Percentiles rank a stretch among this genome's conserved stretches.
Conservation (phyloP, 2,888 invertebrate species). For the Caenorhabditis imperialis region DNA sequence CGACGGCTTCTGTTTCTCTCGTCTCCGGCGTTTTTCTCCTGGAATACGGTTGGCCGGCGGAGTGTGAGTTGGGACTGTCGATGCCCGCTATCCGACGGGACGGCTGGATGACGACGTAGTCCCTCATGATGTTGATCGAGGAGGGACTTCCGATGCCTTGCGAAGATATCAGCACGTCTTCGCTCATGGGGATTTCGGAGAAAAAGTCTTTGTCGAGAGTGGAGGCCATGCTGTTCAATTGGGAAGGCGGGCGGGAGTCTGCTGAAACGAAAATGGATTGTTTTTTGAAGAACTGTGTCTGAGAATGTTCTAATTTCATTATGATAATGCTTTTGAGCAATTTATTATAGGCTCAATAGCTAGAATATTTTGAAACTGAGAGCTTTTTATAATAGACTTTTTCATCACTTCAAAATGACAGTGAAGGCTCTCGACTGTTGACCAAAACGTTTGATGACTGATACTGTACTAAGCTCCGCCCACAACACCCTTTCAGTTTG, state of each 20-base stretch:
- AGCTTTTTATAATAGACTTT: too few species aligned
- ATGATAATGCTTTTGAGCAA: too few species aligned
- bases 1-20: conserved; percentile 33
- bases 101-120: conserved; percentile 39
- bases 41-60: conserved; percentile 7
- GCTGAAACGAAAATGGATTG: neutral
- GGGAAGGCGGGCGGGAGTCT: conserved; percentile 31
- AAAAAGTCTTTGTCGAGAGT: conserved; percentile 32
- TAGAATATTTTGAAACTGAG: too few species aligned
- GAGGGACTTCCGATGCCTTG: conserved; percentile 11
- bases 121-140: conserved; percentile 13
- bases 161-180: conserved; percentile 17
- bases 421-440: too few species aligned
- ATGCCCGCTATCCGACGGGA: neutral
- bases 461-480: too few species aligned
- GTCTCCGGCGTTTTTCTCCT: conserved; percentile 11
- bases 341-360: too few species aligned
- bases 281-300: neutral
- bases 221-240: conserved; percentile 17
- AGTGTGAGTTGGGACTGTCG: neutral
- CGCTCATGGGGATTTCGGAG: conserved; percentile 6
- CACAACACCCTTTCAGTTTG: too few species aligned
- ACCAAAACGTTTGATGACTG: too few species aligned
- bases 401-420: too few species aligned
- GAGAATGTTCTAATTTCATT: too few species aligned